Conservation (phyloP, 2,113 vertebrate genomes). For the Guaruba guarouba region DNA sequence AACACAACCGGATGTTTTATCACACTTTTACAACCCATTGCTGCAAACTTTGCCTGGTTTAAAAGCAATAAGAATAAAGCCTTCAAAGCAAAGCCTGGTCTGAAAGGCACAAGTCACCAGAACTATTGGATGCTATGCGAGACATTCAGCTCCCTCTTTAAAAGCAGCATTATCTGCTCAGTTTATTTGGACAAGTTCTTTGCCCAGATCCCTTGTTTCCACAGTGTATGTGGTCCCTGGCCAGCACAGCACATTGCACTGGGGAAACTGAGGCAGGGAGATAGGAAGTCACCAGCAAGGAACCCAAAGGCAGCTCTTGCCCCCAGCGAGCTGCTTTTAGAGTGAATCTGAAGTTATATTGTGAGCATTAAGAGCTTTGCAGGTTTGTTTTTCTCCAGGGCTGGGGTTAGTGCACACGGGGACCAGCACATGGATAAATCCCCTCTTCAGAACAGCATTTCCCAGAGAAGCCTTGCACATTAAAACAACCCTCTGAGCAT, state of each 20-base stretch:
- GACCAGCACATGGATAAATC: not conserved
- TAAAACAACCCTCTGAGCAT: not conserved
- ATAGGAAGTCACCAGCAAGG: not conserved
- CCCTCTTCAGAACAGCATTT: not conserved
- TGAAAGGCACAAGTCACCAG: not conserved
- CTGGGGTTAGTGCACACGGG: not conserved
- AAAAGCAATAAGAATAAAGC: not conserved
- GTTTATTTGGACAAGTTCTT: not conserved
- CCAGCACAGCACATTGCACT: not conserved
- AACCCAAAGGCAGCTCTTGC: not conserved
- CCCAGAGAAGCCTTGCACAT: not conserved
- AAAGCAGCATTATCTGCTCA: not conserved
- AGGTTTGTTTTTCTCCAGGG: not conserved
- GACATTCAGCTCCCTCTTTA: not conserved
- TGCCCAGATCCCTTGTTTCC: not conserved
- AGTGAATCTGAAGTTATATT: not conserved
- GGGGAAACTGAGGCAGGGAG: not conserved
- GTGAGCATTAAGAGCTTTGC: not conserved
- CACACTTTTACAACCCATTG: not conserved
- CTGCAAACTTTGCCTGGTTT: not conserved
- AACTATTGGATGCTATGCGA: not conserved
- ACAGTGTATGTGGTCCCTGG: not conserved
- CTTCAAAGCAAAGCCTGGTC: not conserved
- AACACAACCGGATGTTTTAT: not conserved
- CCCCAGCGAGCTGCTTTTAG: fast-evolving